Evolutionary conservation across 2,797 vertebrate species (phyloP).

Genomic region (Varecia variegata): DNA sequence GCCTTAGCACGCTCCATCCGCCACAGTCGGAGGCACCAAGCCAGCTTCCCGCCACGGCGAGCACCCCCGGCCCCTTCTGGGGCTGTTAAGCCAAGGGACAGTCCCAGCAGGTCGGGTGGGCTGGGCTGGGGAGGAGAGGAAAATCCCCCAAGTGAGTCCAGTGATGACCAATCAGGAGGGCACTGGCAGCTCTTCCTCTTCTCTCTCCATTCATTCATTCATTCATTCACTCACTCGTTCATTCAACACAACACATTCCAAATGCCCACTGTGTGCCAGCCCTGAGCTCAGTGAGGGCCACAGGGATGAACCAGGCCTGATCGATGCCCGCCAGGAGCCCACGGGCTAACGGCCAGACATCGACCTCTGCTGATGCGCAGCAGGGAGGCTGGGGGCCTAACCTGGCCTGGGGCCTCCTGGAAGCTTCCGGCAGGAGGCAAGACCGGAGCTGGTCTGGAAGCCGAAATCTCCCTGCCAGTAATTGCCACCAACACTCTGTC

Average conservation of each 20-base stretch:
- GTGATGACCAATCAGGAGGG: neutral
- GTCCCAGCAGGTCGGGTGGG: slow-evolving; percentile 18
- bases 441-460: neutral
- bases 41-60: neutral
- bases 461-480: neutral
- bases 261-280: neutral
- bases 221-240: neutral
- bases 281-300: neutral
- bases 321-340: neutral
- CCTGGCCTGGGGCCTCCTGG: neutral
- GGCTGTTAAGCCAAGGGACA: slow-evolving; percentile 40
- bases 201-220: neutral
- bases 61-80: slow-evolving; percentile 51
- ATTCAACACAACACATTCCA: neutral
- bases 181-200: rapidly evolving
- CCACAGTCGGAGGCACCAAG: rapidly evolving
- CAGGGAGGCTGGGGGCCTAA: too few relatives aligned
- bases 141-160: neutral
- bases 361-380: neutral
- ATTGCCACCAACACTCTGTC: neutral
- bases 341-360: neutral
- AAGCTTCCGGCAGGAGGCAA: neutral
- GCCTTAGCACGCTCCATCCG: rapidly evolving
- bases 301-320: neutral
- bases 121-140: neutral